Percentiles rank a stretch among this genome's conserved stretches.
Conservation (phyloP, 2,797 vertebrate genomes). For the Momotus momota region DNA sequence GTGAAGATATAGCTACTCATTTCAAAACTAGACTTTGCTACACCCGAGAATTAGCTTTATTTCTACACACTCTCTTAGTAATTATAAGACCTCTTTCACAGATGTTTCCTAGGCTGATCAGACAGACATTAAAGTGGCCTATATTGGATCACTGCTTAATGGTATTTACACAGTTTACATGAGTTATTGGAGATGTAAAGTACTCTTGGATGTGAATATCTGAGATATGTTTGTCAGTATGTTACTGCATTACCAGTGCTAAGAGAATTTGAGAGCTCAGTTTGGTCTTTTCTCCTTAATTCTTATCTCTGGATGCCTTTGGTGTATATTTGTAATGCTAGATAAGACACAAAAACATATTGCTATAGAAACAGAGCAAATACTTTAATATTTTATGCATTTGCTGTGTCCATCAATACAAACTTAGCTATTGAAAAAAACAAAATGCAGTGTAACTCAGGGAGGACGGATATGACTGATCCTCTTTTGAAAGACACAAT, state of each 20-base stretch:
- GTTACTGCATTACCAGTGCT: not conserved
- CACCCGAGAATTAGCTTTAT: not conserved
- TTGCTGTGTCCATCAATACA: not conserved
- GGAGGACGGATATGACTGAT: not conserved
- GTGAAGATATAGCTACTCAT: not conserved
- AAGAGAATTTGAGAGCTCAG: not conserved
- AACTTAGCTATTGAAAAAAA: not conserved
- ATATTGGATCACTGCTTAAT: not conserved
- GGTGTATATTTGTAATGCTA: not conserved
- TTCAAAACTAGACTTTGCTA: not conserved
- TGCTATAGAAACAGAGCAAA: not conserved
- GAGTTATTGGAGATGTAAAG: not conserved
- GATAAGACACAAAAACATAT: not conserved
- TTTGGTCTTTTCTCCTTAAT: not conserved
- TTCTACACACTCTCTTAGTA: not conserved
- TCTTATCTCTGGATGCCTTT: not conserved
- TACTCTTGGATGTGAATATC: not conserved
- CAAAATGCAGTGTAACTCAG: not conserved
- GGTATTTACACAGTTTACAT: not conserved
- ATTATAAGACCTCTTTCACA: not conserved
- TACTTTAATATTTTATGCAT: not conserved
- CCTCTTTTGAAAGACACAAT: not conserved
- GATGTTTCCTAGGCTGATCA: not conserved
- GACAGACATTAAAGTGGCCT: not conserved
- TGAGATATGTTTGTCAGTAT: not conserved